Conservation (phyloP, 2,797 vertebrate species). For the Ctenopoma kingsleyae region DNA sequence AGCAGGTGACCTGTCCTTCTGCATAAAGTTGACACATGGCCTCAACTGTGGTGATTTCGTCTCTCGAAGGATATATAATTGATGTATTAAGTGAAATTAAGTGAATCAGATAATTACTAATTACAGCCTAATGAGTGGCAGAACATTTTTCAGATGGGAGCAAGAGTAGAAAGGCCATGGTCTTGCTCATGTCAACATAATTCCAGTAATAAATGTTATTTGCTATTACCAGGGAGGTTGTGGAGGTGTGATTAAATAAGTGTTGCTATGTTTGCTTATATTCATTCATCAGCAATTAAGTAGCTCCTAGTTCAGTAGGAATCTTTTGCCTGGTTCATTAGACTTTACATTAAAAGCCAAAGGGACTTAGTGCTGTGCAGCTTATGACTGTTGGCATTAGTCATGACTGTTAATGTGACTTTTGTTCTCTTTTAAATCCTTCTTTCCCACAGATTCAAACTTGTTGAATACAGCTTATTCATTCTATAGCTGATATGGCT, state of each 20-base stretch:
- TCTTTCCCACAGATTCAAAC: conserved; percentile 27
- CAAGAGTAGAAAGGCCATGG: conserved; percentile 45
- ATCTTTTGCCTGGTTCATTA: conserved; percentile 68
- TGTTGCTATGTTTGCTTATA: conserved; percentile 69
- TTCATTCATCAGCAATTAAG: conserved; percentile 82
- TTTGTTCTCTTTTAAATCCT: conserved; percentile 22
- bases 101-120: conserved; percentile 78
- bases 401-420: conserved; percentile 50
- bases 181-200: conserved; percentile 70
- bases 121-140: conserved; percentile 66
- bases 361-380: conserved; percentile 56
- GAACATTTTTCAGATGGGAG: conserved; percentile 72
- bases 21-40: conserved; percentile 62
- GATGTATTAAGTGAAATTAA: conserved; percentile 67
- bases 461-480: conserved; percentile 32
- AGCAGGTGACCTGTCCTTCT: conserved; percentile 53
- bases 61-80: conserved; percentile 72
- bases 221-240: conserved; percentile 62
- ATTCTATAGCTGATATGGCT: conserved; percentile 9
- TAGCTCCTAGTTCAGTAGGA: conserved; percentile 64
- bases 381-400: conserved; percentile 61
- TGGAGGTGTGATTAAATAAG: conserved; percentile 72
- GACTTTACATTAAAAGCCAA: conserved; percentile 70
- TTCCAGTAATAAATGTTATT: conserved; percentile 82
- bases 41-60: conserved; percentile 51